Evolutionary conservation across 2,888 invertebrate genomes (phyloP).

Genomic region (Platycnemis pennipes): DNA sequence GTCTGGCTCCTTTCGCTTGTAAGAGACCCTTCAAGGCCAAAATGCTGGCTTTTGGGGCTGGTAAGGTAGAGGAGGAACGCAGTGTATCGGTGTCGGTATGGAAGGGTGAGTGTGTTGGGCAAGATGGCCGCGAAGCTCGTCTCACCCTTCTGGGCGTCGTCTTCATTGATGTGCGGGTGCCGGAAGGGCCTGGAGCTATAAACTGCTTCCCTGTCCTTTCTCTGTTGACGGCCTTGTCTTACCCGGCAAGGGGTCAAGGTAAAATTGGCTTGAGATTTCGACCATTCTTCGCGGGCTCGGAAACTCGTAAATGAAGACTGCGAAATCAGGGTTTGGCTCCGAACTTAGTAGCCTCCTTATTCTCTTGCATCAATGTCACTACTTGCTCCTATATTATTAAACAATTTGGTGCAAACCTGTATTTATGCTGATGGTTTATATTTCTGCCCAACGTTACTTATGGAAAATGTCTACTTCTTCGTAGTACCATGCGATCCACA

Average conservation of each 20-base stretch:
- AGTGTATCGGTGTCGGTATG: too few relatives aligned
- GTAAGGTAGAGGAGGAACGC: too few relatives aligned
- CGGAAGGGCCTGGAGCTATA: background rate
- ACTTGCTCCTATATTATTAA: too few relatives aligned
- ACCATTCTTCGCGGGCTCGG: background rate
- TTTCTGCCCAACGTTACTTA: too few relatives aligned
- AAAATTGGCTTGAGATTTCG: background rate
- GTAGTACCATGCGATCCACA: too few relatives aligned
- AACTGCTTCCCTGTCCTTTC: background rate
- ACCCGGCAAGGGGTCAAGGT: background rate
- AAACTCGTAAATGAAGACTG: background rate
- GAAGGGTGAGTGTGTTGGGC: background rate
- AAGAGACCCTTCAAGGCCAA: slow-evolving; percentile 20
- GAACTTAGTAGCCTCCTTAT: too few relatives aligned
- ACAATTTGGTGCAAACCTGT: too few relatives aligned
- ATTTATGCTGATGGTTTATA: too few relatives aligned
- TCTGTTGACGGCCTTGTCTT: background rate
- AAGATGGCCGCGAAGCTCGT: background rate
- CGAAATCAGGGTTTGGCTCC: background rate
- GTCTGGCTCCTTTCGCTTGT: background rate
- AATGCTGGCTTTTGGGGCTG: background rate
- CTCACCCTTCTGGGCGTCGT: background rate
- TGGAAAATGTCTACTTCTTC: too few relatives aligned
- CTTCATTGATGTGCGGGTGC: background rate
- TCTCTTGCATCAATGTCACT: too few relatives aligned